Percentiles rank a stretch among this genome's conserved stretches.
phyloP scores from a whole-genome alignment of 2,113 vertebrate species.

The Calidris pygmaea region DNA sequence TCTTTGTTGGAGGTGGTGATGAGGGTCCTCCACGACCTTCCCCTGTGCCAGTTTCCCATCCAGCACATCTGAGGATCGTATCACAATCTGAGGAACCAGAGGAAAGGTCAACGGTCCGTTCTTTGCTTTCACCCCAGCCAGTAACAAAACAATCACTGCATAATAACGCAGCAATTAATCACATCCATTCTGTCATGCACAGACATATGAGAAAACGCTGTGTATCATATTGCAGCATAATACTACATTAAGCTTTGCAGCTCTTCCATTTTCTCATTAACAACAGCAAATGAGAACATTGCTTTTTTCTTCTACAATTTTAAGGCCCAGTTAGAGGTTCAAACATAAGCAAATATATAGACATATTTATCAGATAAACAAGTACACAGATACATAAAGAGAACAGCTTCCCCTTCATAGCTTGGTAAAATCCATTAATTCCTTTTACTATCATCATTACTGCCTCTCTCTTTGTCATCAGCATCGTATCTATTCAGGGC shows the following conservation, averaged over 20 bases:
- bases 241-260: not conserved
- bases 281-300: fast-evolving
- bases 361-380: fast-evolving
- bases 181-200: not conserved
- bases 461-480: not conserved
- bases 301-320: not conserved
- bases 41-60: not conserved
- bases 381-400: not conserved
- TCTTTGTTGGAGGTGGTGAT: not conserved
- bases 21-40: not conserved
- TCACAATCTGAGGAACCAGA: not conserved
- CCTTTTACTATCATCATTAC: not conserved
- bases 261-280: not conserved
- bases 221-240: fast-evolving
- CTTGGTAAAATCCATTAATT: not conserved
- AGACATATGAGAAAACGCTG: not conserved
- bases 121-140: not conserved
- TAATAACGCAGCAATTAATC: not conserved
- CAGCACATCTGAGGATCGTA: fast-evolving
- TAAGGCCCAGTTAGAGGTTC: not conserved
- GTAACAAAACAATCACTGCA: not conserved
- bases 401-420: not conserved
- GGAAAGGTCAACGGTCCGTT: not conserved
- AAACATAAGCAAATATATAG: not conserved
- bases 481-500: not conserved